Evolutionary conservation across 2,113 vertebrate genomes (phyloP).

Genomic region (Neodontobutis hainanensis): DNA sequence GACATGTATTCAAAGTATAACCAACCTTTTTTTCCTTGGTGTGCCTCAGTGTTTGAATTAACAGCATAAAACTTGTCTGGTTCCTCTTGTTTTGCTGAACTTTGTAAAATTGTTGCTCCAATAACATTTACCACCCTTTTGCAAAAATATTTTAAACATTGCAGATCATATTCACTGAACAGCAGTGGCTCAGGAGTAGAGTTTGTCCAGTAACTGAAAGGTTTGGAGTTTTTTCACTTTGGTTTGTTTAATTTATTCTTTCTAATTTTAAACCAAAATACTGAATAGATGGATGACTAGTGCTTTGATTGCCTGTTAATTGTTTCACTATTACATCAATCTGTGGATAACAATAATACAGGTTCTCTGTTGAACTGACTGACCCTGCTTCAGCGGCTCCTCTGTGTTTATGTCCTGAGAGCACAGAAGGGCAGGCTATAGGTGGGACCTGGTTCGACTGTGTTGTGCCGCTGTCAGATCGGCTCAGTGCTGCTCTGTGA

Average conservation of each 20-base stretch:
- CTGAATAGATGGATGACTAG: too few species aligned
- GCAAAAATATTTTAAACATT: too few species aligned
- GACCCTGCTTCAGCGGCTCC: background rate
- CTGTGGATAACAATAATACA: background rate
- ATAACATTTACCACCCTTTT: too few species aligned
- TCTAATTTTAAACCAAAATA: too few species aligned
- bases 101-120: too few species aligned
- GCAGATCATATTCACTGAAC: too few species aligned
- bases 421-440: background rate
- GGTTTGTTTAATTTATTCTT: too few species aligned
- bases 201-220: too few species aligned
- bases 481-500: slow-evolving; percentile 51
- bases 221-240: too few species aligned
- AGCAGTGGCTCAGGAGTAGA: too few species aligned
- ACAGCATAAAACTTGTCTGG: slow-evolving; percentile 5
- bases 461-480: slow-evolving; percentile 45
- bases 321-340: background rate
- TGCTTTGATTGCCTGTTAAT: background rate
- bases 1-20: slow-evolving; percentile 6
- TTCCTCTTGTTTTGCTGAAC: background rate
- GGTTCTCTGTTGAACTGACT: background rate
- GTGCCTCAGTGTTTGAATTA: slow-evolving; percentile 28
- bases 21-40: slow-evolving; percentile 30
- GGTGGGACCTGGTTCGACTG: slow-evolving; percentile 27
- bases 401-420: too few species aligned